Evolutionary conservation across 2,113 vertebrate species (phyloP).

Genomic region (Genyomyrus donnyi): DNA sequence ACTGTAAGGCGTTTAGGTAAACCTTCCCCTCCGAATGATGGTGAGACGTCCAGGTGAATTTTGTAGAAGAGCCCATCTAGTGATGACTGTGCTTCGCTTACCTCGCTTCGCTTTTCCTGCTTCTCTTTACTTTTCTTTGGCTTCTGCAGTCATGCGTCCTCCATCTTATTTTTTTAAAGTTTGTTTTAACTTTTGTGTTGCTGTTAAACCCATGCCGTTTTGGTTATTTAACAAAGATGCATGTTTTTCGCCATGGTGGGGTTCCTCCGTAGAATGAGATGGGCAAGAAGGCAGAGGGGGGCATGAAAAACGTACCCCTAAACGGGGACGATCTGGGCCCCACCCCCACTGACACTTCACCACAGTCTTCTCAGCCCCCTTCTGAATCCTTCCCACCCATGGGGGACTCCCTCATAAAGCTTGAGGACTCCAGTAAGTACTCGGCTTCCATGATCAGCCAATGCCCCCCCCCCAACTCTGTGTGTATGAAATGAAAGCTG

Average conservation of each 20-base stretch:
- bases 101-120: neutral
- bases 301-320: slow-evolving; percentile 47
- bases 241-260: slow-evolving; percentile 47
- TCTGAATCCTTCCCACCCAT: slow-evolving; percentile 59
- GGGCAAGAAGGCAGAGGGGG: slow-evolving; percentile 65
- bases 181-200: slow-evolving; percentile 3
- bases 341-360: slow-evolving; percentile 60
- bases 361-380: slow-evolving; percentile 66
- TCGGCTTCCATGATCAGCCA: neutral
- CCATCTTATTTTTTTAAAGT: neutral
- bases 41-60: neutral
- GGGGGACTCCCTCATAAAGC: slow-evolving; percentile 67
- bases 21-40: neutral
- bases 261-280: slow-evolving; percentile 72
- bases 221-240: slow-evolving; percentile 56
- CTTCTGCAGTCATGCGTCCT: neutral
- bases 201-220: slow-evolving; percentile 44
- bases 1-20: neutral
- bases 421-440: slow-evolving; percentile 80
- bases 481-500: neutral
- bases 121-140: neutral
- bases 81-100: neutral
- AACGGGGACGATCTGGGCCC: slow-evolving; percentile 47
- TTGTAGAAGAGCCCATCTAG: neutral
- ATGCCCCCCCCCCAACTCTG: neutral